Evolutionary conservation across 2,113 vertebrate species (phyloP).

Genomic region (Gnathonemus longibarbis): DNA sequence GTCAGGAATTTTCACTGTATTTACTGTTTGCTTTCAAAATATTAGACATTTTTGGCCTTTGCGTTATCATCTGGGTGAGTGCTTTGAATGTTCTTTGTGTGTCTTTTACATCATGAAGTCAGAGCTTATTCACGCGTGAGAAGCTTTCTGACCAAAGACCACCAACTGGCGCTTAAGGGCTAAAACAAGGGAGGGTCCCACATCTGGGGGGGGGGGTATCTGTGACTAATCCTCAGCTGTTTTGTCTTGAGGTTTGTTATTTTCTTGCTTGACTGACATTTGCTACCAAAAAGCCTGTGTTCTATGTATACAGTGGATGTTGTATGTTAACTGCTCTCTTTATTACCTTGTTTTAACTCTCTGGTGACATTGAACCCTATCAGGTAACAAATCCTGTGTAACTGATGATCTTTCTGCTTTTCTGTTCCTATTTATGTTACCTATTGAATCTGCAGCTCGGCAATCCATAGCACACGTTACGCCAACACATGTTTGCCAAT

Average conservation of each 20-base stretch:
- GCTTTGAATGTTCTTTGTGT: background rate
- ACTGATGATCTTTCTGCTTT: background rate
- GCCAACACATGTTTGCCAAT: background rate
- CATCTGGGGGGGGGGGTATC: background rate
- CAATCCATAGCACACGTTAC: background rate
- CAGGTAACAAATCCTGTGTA: background rate
- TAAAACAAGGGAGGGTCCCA: background rate
- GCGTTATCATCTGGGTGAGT: background rate
- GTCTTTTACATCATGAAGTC: background rate
- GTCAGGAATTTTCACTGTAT: background rate
- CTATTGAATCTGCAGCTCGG: background rate
- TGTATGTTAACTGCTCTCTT: background rate
- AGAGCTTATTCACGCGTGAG: background rate
- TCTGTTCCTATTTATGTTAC: background rate
- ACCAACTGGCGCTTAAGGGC: background rate
- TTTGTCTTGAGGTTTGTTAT: background rate
- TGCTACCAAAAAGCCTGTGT: background rate
- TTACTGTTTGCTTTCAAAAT: background rate
- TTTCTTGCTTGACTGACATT: background rate
- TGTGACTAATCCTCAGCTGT: background rate
- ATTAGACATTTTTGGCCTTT: background rate
- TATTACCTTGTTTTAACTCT: background rate
- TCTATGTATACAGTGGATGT: background rate
- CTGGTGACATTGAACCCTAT: background rate
- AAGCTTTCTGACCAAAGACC: background rate